Evolutionary conservation across 2,113 vertebrate species (phyloP), one percentile per base, ranked within the genome.

Genomic region (Cervus canadensis): DNA sequence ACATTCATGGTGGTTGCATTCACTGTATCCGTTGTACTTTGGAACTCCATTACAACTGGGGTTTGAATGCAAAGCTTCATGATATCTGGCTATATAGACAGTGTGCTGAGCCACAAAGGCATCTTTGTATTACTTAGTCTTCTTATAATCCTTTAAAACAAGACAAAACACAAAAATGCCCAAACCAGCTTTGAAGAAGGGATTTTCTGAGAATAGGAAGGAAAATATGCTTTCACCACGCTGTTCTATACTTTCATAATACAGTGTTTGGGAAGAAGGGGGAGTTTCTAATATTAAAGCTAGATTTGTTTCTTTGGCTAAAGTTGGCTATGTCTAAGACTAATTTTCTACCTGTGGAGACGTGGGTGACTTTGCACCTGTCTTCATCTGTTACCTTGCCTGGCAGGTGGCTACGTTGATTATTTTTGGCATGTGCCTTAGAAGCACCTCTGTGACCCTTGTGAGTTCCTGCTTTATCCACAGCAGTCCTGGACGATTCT

Each of bases 31-130:
- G n/a, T 93, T 96, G 91, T 93, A 13, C 54, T 91, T 74, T 57
- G 92, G 86, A 60, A 85, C 95, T 97, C 87, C n/a, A 92, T 97
- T 97, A 93, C 87, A 3, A 81, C 76, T 95, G 60, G 94, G 87
- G 74, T 94, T 97, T 97, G 95, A 96, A 97, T 96, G 91, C 86
- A 97, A 92, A 98, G 97, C 96, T 94, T 97, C 95, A 96, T 97
- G 94, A 97, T 98, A 98, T 96, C 97, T 98, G 96, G 87, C 84
- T 88, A 92, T 97, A 97, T 97, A 97, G 97, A 98, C 95, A 97
- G 95, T 96, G 91, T 95, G 84, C 93, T 26, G 3, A 92, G 82
- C 82, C 76, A 97, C 97, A 97, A 90, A 96, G 92, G 16, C 81
- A 16, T 84, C 88, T 97, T 98, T 98, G 97, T 97, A 12, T 94